phyloP scores from a whole-genome alignment of 2,888 invertebrate genomes.

The Heteropelma amictum region DNA sequence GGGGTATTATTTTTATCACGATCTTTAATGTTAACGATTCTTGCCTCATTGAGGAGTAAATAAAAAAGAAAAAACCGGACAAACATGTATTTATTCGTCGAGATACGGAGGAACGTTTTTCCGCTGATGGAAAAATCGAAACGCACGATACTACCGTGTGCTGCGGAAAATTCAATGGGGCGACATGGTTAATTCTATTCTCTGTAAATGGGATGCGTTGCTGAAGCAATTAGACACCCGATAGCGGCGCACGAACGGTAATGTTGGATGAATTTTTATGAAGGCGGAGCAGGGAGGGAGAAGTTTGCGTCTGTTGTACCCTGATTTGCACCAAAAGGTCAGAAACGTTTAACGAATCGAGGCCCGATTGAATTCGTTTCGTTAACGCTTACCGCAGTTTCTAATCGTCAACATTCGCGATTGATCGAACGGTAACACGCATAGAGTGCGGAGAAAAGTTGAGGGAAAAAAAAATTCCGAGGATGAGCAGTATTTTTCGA shows the following conservation, averaged over 20 bases:
- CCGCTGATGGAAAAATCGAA: background rate
- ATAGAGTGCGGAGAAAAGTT: background rate
- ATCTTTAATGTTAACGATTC: too few relatives aligned
- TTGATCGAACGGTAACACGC: background rate
- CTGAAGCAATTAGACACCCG: background rate
- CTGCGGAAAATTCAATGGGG: slow-evolving; percentile 9
- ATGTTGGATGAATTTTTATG: slow-evolving; percentile 61
- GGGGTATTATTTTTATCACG: too few relatives aligned
- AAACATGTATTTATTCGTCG: background rate
- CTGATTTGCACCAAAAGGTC: background rate
- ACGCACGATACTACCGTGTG: too few relatives aligned
- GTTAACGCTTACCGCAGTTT: background rate
- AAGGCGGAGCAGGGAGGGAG: slow-evolving; percentile 17
- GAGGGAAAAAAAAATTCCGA: background rate
- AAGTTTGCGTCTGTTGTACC: background rate
- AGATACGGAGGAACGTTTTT: background rate
- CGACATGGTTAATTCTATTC: slow-evolving; percentile 56
- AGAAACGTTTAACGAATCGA: background rate
- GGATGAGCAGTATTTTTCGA: background rate
- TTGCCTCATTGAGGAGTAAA: background rate
- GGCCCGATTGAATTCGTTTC: background rate
- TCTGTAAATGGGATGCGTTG: slow-evolving; percentile 59
- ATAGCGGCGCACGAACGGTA: background rate
- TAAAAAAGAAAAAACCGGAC: background rate
- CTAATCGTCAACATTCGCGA: background rate